Conservation (phyloP, 2,113 vertebrate genomes). For the Laterallus jamaicensis region DNA sequence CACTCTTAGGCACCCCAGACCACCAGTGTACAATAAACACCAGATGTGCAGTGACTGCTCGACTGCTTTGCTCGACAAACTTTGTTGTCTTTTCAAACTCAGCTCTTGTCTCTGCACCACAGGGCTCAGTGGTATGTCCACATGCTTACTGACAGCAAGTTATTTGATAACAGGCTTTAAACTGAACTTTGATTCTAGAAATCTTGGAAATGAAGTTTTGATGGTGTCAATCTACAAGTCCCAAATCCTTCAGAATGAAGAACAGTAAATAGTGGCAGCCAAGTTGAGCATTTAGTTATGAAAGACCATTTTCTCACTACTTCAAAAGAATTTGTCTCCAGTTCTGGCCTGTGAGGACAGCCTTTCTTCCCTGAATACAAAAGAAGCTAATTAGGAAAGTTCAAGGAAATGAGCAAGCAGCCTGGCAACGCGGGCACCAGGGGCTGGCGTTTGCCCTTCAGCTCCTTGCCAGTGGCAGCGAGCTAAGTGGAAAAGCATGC, state of each 20-base stretch:
- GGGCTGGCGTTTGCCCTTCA: neutral
- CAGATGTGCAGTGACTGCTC: neutral
- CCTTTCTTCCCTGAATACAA: neutral
- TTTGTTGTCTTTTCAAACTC: neutral
- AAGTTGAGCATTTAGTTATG: neutral
- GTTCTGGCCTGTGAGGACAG: neutral
- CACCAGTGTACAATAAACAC: neutral
- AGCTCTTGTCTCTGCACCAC: neutral
- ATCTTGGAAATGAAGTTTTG: neutral
- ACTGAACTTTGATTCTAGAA: neutral
- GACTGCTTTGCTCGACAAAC: neutral
- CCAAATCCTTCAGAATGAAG: neutral
- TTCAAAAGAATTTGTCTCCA: neutral
- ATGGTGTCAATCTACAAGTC: neutral
- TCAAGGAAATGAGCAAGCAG: neutral
- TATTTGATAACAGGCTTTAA: neutral
- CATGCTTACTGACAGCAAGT: neutral
- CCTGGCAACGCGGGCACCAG: neutral
- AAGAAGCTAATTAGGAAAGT: neutral
- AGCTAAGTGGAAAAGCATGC: constrained; percentile 1
- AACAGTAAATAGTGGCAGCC: neutral
- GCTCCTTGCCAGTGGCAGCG: neutral
- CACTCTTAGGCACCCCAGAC: neutral
- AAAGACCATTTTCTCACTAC: neutral
- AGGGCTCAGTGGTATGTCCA: neutral